These are phyloP conservation scores for Sphaerophoria rueppellii DNA, from an alignment of 2,888 invertebrate species.

Conservation along the genomic window DNA sequence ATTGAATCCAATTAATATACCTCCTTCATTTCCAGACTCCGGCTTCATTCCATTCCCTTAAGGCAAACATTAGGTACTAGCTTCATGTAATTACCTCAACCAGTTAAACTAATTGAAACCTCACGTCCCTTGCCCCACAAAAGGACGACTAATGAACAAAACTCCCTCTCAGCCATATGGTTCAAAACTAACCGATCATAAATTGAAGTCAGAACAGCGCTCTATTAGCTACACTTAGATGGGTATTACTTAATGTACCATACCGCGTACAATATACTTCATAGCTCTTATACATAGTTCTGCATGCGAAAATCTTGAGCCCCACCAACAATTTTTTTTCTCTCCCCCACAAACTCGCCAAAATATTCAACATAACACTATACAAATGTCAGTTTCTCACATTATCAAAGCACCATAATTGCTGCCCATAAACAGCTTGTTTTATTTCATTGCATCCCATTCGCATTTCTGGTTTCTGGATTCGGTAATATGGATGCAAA, in stretches of 20 bases:
- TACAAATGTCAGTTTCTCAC: slow-evolving; percentile 56
- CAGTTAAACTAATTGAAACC: slow-evolving; percentile 45
- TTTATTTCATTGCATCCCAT: slow-evolving; percentile 36
- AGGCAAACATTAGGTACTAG: background rate
- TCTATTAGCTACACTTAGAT: slow-evolving; percentile 21
- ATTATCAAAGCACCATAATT: slow-evolving; percentile 61
- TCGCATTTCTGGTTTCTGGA: background rate
- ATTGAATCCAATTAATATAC: background rate
- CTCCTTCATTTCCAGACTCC: background rate
- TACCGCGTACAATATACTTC: slow-evolving; percentile 27
- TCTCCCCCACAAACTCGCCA: slow-evolving; percentile 40
- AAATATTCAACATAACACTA: slow-evolving; percentile 17
- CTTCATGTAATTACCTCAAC: slow-evolving; percentile 16
- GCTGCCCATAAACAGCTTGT: slow-evolving; percentile 69
- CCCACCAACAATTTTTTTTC: slow-evolving; percentile 46
- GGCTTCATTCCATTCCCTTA: background rate
- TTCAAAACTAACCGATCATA: background rate
- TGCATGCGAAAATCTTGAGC: slow-evolving; percentile 7
- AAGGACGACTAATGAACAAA: slow-evolving; percentile 19
- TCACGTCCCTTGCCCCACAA: background rate
- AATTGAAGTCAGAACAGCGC: slow-evolving; percentile 39
- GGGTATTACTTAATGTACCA: slow-evolving; percentile 5
- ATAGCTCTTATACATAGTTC: slow-evolving; percentile 6
- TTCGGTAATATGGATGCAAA: background rate
- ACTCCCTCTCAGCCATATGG: slow-evolving; percentile 15